phyloP scores from a whole-genome alignment of 2,113 vertebrate species.

The Ammodramus savannarum region DNA sequence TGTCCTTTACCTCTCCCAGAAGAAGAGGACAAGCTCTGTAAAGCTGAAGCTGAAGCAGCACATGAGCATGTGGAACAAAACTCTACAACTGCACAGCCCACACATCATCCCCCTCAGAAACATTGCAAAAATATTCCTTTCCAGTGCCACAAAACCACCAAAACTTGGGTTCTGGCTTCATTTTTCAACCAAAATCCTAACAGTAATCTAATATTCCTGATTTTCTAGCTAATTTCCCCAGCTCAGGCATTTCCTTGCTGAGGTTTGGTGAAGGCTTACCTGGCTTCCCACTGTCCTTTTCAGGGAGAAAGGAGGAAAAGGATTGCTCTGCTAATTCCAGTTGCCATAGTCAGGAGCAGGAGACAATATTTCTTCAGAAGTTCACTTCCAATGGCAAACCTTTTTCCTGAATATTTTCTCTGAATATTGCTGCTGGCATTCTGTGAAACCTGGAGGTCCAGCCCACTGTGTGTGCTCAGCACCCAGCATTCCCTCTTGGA shows the following conservation, averaged over 20 bases:
- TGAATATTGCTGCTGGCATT: neutral
- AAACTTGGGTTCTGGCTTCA: neutral
- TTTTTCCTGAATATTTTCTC: neutral
- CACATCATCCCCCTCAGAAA: fast-evolving
- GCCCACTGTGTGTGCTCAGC: fast-evolving
- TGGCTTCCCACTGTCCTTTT: neutral
- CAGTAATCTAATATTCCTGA: fast-evolving
- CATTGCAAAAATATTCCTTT: neutral
- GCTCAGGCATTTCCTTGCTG: neutral
- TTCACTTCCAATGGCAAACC: neutral
- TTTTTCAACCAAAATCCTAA: neutral
- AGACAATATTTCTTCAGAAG: neutral
- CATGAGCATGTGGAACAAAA: fast-evolving
- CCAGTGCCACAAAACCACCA: neutral
- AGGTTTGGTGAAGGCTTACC: neutral
- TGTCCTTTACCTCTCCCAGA: neutral
- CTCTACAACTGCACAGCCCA: neutral
- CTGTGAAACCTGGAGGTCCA: neutral
- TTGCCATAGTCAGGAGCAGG: neutral
- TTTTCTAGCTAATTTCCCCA: neutral
- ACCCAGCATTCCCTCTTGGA: neutral
- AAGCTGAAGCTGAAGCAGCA: neutral
- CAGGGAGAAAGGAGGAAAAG: neutral
- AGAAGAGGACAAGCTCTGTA: neutral
- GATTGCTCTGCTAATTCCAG: neutral